Evolutionary conservation across 1,140 invertebrate species (phyloP), one percentile per base, ranked within the genome.

Genomic region (Dreissena polymorpha): DNA sequence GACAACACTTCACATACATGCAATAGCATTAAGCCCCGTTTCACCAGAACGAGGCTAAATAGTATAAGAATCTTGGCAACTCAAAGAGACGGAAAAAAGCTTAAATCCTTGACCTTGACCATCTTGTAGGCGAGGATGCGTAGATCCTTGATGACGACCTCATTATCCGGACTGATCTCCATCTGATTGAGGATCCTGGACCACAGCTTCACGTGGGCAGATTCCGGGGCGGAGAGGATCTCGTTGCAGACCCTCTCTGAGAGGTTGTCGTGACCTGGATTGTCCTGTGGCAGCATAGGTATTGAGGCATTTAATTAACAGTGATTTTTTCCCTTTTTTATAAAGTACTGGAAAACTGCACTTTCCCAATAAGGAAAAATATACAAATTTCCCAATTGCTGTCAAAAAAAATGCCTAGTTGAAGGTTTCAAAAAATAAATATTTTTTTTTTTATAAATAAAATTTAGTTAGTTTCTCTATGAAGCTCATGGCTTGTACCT

Each of bases 241-340:
- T 92, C 91, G 83, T 92, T 92, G 84, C 91, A 91, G 10, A 92
- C 72, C n/a, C 88, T 86, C 16, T 91, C 83, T 65, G 90, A 88
- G n/a, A 93, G 79, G 81, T 87, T 89, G 83, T 92, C 91, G 86
- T 93, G 92, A 23, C 88, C 87, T 13, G 85, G 86, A 67, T 90
- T 89, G 18, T 91, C 90, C 91, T 92, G 76, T 14, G 84, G 84
- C 27, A 25, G 70, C 23, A 65, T 49, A 68, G n/a, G 67, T 25
- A 70, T 39, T 67, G 16, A 50, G 8, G 51, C 14, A 60, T 16
- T 72, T 51, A 18, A 55, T 55, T n/a, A n/a, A n/a, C n/a, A n/a
- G n/a, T n/a, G n/a, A n/a, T n/a, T n/a, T n/a, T n/a, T n/a, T n/a
- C n/a, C n/a, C n/a, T n/a, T n/a, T n/a, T n/a, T n/a, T n/a, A n/a